Evolutionary conservation across 2,888 invertebrate species (phyloP), one percentile per base, ranked within the genome.

Genomic region (Acleris emargana): DNA sequence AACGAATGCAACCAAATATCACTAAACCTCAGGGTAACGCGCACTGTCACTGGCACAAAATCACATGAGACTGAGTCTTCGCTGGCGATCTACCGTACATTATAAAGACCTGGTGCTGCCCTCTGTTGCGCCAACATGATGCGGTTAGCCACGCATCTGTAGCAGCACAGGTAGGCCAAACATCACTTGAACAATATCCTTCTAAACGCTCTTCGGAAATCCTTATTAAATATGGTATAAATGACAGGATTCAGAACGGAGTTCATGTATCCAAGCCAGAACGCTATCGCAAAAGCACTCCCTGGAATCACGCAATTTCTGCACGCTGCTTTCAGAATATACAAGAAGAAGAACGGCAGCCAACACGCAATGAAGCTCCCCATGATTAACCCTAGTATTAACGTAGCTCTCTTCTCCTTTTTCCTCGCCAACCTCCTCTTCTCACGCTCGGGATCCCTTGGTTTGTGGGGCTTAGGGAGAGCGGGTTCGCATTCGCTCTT

Each of bases 361-460:
- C 99, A 99, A 83, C 99, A 99, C 67, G 98, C 96, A 76, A 99
- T 99, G 86, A 99, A 99, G 75, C 99, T 98, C 69, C 98, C 99
- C 97, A 99, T 98, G 73, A 99, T 99, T 68, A 99, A 94, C 47
- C 99, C 99, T 72, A 99, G 93, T 72, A 99, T 99, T 25, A 99
- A 93, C 0, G 99, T 99, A 2, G 99, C 99, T 53, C 99, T 94
- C 78, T 99, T 97, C 89, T 99, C 99, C 84, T 98, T 97, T 79
- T 99, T 98, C 72, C 98, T 94, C 0, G 99, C 99, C 77, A 99
- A 94, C 76, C 98, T 94, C 67, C 98, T 95, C 90, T 98, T 98
- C 83, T 99, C 98, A 71, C 97, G 94, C 80, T 98, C 98, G 0
- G 98, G 98, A 81, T 98, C 98, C 62, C 97, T 94, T 0, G 96